phyloP scores from a whole-genome alignment of 2,797 vertebrate species.

The Sebastiscus tertius region DNA sequence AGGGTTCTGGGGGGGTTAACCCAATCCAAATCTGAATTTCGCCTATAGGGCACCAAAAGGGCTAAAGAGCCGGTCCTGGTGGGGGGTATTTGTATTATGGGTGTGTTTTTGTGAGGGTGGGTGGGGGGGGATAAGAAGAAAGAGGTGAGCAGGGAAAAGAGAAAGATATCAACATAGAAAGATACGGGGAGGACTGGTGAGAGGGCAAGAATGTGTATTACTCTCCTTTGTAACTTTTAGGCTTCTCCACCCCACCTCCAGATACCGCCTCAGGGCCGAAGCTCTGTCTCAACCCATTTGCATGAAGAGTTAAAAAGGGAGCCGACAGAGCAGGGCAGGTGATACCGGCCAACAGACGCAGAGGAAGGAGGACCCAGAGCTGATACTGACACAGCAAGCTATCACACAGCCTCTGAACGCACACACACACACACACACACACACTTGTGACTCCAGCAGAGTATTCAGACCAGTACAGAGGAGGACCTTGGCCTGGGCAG shows the following conservation, averaged over 20 bases:
- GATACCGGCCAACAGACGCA: conserved; percentile 58
- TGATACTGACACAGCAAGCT: conserved; percentile 21
- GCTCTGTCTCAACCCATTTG: conserved; percentile 61
- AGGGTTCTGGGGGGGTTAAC: too few species aligned
- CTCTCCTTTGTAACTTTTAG: conserved; percentile 7
- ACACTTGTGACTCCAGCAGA: conserved; percentile 41
- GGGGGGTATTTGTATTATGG: conserved; percentile 3
- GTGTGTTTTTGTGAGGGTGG: background rate
- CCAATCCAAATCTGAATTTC: too few species aligned
- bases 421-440: conserved; percentile 12
- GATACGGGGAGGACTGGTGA: background rate
- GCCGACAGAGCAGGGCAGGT: conserved; percentile 68
- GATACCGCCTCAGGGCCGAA: conserved; percentile 54
- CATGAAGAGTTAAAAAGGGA: conserved; percentile 69
- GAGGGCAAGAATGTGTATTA: conserved; percentile 27
- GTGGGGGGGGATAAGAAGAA: background rate
- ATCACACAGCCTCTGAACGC: conserved; percentile 34
- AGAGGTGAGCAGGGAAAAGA: background rate
- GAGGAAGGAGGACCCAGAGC: conserved; percentile 48
- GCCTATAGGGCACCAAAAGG: too few species aligned
- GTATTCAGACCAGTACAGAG: conserved; percentile 12
- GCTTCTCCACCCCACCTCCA: background rate
- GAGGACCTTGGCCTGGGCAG: conserved; percentile 22
- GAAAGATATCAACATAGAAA: conserved; percentile 7
- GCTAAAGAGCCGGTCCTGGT: background rate